Percentiles rank a stretch among this genome's conserved stretches.
Evolutionary conservation across 2,888 invertebrate species (phyloP).

Genomic region (Maniola hyperantus): DNA sequence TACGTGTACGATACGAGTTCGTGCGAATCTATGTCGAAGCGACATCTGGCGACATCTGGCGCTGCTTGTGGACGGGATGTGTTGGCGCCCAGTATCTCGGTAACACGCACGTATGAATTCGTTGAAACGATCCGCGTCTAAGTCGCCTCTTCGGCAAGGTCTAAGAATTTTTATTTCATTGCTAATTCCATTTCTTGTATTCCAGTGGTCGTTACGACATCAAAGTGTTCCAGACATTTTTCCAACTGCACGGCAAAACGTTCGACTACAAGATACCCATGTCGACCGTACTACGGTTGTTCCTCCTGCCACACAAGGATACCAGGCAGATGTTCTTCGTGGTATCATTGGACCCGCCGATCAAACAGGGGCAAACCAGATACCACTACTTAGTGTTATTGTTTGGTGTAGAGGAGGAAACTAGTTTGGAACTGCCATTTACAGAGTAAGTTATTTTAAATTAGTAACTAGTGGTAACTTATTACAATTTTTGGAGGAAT

Average conservation of each 20-base stretch:
- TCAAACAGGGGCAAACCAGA: conserved; percentile 99
- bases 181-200: conserved; percentile 42
- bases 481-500: too few species aligned
- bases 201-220: conserved; percentile 97
- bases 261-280: conserved; percentile 99
- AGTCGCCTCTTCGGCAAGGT: neutral
- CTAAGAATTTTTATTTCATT: neutral
- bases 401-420: conserved; percentile 97
- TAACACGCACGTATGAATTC: too few species aligned
- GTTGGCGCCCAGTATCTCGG: too few species aligned
- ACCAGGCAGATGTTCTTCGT: conserved; percentile 99
- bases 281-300: conserved; percentile 96
- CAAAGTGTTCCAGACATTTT: conserved; percentile 91
- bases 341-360: conserved; percentile 98
- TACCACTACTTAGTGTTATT: conserved; percentile 97
- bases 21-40: too few species aligned
- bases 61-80: too few species aligned
- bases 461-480: too few species aligned
- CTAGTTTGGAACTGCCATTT: conserved; percentile 94
- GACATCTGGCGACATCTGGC: too few species aligned
- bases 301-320: conserved; percentile 98
- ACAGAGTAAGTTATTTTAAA: conserved; percentile 87
- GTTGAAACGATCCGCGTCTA: too few species aligned
- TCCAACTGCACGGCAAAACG: conserved; percentile 94
- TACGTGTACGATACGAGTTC: too few species aligned